Percentiles rank a stretch among this genome's conserved stretches.
phyloP scores from a whole-genome alignment of 2,113 vertebrate genomes.

The Scomber colias region DNA sequence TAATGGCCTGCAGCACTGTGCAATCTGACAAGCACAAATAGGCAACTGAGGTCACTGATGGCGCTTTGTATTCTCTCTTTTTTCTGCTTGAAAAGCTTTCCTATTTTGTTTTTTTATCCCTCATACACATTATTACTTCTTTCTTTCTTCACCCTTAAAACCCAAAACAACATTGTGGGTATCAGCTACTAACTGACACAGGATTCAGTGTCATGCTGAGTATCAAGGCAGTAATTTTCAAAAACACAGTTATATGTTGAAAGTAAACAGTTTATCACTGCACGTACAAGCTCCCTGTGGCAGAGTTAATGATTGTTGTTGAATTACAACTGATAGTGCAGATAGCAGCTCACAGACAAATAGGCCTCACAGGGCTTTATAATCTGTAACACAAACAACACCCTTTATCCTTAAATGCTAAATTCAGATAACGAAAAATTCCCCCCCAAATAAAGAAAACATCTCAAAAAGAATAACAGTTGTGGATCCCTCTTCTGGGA shows the following conservation, averaged over 20 bases:
- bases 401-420: too few species aligned
- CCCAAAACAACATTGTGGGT: neutral
- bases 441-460: too few species aligned
- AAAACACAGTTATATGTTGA: neutral
- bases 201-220: neutral
- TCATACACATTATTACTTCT: neutral
- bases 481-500: too few species aligned
- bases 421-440: too few species aligned
- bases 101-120: slow-evolving; percentile 4
- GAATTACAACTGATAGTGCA: too few species aligned
- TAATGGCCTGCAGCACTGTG: slow-evolving; percentile 32
- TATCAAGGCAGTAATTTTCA: neutral
- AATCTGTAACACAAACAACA: too few species aligned
- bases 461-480: too few species aligned
- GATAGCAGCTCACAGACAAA: too few species aligned
- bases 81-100: slow-evolving; percentile 10
- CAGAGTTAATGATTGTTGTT: neutral
- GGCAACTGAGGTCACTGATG: slow-evolving; percentile 14
- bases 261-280: neutral
- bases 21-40: slow-evolving; percentile 46
- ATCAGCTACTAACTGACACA: neutral
- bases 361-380: too few species aligned
- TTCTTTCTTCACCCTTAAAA: slow-evolving; percentile 25
- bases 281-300: neutral
- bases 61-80: slow-evolving; percentile 19